Evolutionary conservation across 2,888 invertebrate species (phyloP).

Genomic region (Bombylius major): DNA sequence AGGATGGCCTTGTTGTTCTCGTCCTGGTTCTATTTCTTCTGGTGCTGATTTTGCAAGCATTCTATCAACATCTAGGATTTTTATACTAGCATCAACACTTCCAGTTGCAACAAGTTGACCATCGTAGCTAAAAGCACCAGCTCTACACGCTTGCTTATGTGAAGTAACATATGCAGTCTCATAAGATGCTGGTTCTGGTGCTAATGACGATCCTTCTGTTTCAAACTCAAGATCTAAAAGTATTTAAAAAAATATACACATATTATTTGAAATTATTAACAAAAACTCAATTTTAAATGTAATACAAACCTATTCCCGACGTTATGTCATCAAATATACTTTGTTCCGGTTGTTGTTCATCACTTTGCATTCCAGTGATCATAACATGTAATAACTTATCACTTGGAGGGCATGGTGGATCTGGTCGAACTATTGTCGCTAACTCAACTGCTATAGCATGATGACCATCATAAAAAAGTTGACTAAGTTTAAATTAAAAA

Average conservation of each 20-base stretch:
- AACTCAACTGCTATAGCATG: constrained; percentile 82
- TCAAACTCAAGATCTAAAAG: constrained; percentile 82
- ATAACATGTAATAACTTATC: constrained; percentile 81
- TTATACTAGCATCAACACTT: constrained; percentile 96
- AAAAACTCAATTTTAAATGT: not conserved
- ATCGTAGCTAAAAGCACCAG: constrained; percentile 90
- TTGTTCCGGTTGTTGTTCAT: constrained; percentile 56
- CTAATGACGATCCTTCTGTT: constrained; percentile 82
- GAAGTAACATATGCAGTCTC: constrained; percentile 99
- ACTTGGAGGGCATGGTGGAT: constrained; percentile 91
- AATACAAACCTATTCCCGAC: constrained; percentile 24
- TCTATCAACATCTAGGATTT: constrained; percentile 96
- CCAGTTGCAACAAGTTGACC: constrained; percentile 96
- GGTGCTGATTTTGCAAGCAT: constrained; percentile 98
- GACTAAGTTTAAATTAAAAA: constrained; percentile 44
- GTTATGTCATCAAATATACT: constrained; percentile 33
- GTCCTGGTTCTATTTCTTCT: constrained; percentile 68
- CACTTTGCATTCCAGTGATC: constrained; percentile 66
- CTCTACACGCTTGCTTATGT: constrained; percentile 90
- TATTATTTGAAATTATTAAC: not conserved
- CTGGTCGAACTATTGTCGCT: constrained; percentile 72
- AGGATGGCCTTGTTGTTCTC: constrained; percentile 89
- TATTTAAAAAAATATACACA: constrained; percentile 3
- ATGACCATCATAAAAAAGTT: constrained; percentile 94
- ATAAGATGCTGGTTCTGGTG: constrained; percentile 93